A percentile compares a stretch with the other conserved stretches of the same genome.
Evolutionary conservation across 2,797 vertebrate species (phyloP).

Genomic region (Megaceryle alcyon): DNA sequence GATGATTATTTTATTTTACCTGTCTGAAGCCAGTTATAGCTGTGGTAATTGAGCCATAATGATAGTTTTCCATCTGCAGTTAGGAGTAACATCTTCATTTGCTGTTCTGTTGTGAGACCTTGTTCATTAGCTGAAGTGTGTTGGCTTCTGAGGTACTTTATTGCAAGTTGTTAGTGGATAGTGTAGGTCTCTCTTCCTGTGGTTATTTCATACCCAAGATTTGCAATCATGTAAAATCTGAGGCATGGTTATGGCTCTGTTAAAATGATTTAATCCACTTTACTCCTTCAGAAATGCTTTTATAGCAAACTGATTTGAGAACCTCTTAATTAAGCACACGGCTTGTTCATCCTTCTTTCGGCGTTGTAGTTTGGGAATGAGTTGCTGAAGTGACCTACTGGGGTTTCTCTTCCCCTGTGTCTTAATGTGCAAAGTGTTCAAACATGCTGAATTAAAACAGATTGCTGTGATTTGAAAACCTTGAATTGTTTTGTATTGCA

Average conservation of each 20-base stretch:
- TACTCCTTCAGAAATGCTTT: not conserved
- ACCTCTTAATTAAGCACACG: fast-evolving
- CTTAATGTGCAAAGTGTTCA: not conserved
- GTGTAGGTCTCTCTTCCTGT: not conserved
- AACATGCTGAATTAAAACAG: not conserved
- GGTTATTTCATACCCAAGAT: not conserved
- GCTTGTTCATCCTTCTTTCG: not conserved
- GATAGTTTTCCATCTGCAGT: not conserved
- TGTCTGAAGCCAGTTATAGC: not conserved
- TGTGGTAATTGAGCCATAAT: not conserved
- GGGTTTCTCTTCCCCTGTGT: not conserved
- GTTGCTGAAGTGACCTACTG: not conserved
- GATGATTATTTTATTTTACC: not conserved
- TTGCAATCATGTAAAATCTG: not conserved
- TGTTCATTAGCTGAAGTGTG: not conserved
- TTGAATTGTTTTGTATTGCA: not conserved
- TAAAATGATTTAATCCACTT: not conserved
- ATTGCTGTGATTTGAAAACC: not conserved
- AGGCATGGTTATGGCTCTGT: not conserved
- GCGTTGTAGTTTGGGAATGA: not conserved
- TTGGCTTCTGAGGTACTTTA: not conserved
- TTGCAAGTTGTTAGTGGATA: not conserved
- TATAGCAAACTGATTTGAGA: not conserved
- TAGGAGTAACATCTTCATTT: not conserved
- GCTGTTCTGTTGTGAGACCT: not conserved